Evolutionary conservation across 2,888 invertebrate species (phyloP).

Genomic region (Dugesia japonica): DNA sequence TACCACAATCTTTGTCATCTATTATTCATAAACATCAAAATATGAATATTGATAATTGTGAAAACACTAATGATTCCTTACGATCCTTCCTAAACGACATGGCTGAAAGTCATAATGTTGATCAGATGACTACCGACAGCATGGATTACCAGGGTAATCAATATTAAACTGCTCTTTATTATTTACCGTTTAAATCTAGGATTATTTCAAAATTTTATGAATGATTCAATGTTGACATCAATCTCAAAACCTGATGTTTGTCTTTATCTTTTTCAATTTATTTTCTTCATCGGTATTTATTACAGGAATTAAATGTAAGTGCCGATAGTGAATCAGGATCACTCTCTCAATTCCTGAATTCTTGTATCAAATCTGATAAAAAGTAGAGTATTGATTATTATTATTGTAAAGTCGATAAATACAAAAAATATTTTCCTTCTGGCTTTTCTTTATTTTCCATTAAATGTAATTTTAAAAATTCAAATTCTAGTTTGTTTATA

Average conservation of each 20-base stretch:
- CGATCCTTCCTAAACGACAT: background rate
- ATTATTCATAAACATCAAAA: background rate
- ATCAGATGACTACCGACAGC: background rate
- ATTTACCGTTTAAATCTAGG: no score
- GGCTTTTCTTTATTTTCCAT: no score
- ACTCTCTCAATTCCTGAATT: background rate
- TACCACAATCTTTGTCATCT: background rate
- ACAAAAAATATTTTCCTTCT: no score
- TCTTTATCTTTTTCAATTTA: background rate
- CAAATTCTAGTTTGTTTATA: no score
- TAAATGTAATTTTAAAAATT: no score
- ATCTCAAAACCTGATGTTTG: background rate
- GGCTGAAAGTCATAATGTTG: background rate
- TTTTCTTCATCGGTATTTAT: background rate
- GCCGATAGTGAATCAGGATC: background rate
- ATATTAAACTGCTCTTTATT: no score
- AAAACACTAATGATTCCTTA: background rate
- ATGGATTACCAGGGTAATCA: background rate
- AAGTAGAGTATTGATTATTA: no score
- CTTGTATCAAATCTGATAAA: background rate
- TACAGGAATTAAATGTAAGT: background rate
- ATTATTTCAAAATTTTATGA: background rate
- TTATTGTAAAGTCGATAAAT: no score
- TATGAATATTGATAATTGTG: background rate
- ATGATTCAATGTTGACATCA: background rate